A percentile compares a stretch with the other conserved stretches of the same genome.
Evolutionary conservation across 2,888 invertebrate genomes (phyloP).

Genomic region (Hirtodrosophila cameraria): DNA sequence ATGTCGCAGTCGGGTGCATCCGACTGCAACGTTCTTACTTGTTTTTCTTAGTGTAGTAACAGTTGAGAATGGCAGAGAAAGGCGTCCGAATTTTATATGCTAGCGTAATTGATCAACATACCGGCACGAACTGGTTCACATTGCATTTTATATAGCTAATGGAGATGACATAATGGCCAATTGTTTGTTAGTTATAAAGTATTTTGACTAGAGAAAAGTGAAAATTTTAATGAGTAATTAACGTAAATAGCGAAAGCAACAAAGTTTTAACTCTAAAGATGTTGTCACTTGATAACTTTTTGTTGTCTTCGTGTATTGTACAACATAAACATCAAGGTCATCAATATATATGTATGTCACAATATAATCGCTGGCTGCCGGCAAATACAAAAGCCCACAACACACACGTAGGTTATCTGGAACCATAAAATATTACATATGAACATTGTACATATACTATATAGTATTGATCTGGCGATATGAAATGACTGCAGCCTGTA

Average conservation of each 20-base stretch:
- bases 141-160: conserved; percentile 43
- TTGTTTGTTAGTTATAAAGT: conserved; percentile 4
- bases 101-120: conserved; percentile 36
- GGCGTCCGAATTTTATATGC: not conserved
- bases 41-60: no score
- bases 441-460: no score
- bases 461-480: not conserved
- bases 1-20: no score
- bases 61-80: conserved; percentile 24
- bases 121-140: conserved; percentile 31
- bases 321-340: conserved; percentile 11
- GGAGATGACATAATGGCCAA: conserved; percentile 36
- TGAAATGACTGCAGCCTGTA: not conserved
- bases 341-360: conserved; percentile 1
- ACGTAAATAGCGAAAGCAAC: not conserved
- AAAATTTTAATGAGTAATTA: conserved; percentile 32
- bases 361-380: no score
- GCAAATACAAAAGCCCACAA: not conserved
- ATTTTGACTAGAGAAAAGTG: conserved; percentile 1
- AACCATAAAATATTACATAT: no score
- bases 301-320: no score
- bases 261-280: no score
- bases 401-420: conserved; percentile 21
- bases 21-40: no score
- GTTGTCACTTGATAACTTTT: no score